Conservation (phyloP, 2,797 vertebrate species). For the Clarias laeviceps region DNA sequence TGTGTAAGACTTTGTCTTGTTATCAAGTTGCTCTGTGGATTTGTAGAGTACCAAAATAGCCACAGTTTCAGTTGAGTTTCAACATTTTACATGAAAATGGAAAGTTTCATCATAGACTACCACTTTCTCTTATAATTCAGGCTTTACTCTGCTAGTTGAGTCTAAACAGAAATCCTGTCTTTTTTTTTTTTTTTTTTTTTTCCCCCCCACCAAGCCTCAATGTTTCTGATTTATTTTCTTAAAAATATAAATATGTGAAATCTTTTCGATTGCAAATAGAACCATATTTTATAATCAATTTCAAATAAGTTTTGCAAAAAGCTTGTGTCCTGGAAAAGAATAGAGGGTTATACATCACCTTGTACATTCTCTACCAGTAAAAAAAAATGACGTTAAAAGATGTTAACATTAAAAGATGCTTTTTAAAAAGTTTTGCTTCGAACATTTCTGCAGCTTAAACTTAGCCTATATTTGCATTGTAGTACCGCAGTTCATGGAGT, state of each 20-base stretch:
- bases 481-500: constrained; percentile 49
- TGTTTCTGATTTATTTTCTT: not conserved
- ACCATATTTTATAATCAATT: not conserved
- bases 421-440: constrained; percentile 34
- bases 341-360: not conserved
- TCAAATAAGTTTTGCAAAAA: not conserved
- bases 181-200: not conserved
- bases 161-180: not conserved
- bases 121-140: constrained; percentile 21
- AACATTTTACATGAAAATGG: constrained; percentile 15
- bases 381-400: not conserved
- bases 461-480: constrained; percentile 45
- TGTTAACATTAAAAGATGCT: constrained; percentile 10
- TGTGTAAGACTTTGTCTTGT: not conserved
- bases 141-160: not conserved
- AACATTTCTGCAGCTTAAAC: constrained; percentile 36
- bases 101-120: constrained; percentile 22
- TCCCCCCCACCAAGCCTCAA: not conserved
- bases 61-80: constrained; percentile 21
- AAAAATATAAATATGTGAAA: not conserved
- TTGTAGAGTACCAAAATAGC: not conserved
- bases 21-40: constrained; percentile 27
- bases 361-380: constrained; percentile 6
- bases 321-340: constrained; percentile 7
- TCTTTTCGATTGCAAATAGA: not conserved